Evolutionary conservation across 2,888 invertebrate species (phyloP), one percentile per base, ranked within the genome.

Genomic region (Gasteruption jaculator): DNA sequence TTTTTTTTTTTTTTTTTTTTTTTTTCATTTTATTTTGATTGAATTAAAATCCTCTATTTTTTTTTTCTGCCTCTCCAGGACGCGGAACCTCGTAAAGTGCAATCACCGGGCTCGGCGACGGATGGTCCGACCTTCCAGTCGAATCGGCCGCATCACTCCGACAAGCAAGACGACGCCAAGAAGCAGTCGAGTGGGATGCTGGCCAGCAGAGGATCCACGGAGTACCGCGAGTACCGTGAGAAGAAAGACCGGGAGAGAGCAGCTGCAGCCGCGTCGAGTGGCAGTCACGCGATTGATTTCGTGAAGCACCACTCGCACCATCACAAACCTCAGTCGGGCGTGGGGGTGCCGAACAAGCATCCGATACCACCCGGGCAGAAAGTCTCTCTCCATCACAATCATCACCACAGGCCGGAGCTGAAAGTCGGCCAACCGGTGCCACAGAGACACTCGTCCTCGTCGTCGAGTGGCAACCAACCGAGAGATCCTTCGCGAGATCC

Each of bases 221-320:
- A 79, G 53, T 76, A 79, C 54, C 76, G 79, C 41, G 75, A 81
- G 7, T 83, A 83, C 62, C 72, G 81, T 15, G 82, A 83, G 60
- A 81, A 82, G 58, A 74, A 78, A 33, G 76, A 77, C 39, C 16
- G 14, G 30, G 79, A 80, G 42, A 61, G 78, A 2, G 78, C 37
- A 24, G 15, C 41, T 33, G 11, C 71, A 63, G 53, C 69, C 64
- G 49, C 46, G n/a, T 18, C 54, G 14, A 38, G 48, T 8, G 32
- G 25, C 11, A 71, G 38, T 33, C 54, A 56, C 10, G 26, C 42
- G 12, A 21, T 47, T 6, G 65, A 57, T 24, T 50, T 56, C 14
- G 57, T 56, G 27, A 64, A 63, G 30, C 63, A 61, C 38, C 61
- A 63, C 41, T 59, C 67, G 4, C 64, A 66, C 42, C 64, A 66